Conservation (phyloP, 1,140 invertebrate species). For the Lineus longissimus region DNA sequence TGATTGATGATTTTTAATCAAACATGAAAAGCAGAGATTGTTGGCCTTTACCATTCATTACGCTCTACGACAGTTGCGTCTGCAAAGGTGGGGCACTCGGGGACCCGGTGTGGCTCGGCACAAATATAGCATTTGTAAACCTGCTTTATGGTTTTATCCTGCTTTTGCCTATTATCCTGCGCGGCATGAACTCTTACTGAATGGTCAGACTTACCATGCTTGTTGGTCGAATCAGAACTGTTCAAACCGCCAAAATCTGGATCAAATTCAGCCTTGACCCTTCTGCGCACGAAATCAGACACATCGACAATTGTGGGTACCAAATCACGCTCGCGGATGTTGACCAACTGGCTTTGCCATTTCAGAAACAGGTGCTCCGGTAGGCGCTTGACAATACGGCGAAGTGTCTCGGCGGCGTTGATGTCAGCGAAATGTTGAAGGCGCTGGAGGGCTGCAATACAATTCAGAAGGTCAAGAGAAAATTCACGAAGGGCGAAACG, state of each 20-base stretch:
- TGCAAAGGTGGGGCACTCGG: not conserved
- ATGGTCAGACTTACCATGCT: no score
- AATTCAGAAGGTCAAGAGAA: constrained; percentile 1
- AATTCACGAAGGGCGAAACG: not conserved
- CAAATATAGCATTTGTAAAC: constrained; percentile 11
- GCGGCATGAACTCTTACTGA: no score
- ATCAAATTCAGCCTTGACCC: constrained; percentile 6
- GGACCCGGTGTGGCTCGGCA: not conserved
- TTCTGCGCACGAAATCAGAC: not conserved
- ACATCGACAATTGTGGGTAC: not conserved
- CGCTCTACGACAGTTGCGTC: not conserved
- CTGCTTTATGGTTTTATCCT: no score
- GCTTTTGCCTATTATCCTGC: not conserved
- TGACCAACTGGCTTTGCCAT: not conserved
- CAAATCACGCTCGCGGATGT: no score
- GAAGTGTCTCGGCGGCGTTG: not conserved
- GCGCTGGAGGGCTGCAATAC: not conserved
- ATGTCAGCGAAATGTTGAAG: not conserved
- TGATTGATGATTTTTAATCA: not conserved
- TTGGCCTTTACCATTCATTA: not conserved
- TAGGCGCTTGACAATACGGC: not conserved
- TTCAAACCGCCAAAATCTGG: constrained; percentile 6
- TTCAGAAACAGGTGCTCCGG: not conserved
- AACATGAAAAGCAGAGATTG: constrained; percentile 3
- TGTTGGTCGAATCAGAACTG: not conserved